Evolutionary conservation across 23 tunicate genomes (phyloP).

Genomic region (Halocynthia aurantium): DNA sequence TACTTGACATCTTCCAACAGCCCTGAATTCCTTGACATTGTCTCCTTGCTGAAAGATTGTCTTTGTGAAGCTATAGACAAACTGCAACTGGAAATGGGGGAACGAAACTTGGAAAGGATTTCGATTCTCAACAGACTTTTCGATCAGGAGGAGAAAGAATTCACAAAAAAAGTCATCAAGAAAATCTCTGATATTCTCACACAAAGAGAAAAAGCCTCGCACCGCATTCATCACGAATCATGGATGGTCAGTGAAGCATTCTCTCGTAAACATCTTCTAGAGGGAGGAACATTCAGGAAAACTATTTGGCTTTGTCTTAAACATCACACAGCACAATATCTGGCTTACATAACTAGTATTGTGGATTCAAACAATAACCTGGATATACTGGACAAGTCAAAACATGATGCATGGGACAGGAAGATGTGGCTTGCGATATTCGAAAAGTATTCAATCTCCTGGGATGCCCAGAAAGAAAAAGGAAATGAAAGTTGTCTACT

Average conservation of each 20-base stretch:
- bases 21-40: conserved; percentile 7
- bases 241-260: conserved; percentile 56
- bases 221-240: too few relatives aligned
- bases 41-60: conserved; percentile 17
- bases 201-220: background rate
- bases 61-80: conserved; percentile 38
- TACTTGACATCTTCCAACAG: background rate
- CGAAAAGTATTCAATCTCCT: background rate
- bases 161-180: too few relatives aligned
- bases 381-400: conserved; percentile 11
- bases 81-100: background rate
- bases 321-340: conserved; percentile 14
- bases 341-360: conserved; percentile 30
- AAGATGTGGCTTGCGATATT: conserved; percentile 4
- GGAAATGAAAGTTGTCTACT: conserved; percentile 7
- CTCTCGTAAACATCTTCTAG: conserved; percentile 33
- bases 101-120: conserved; percentile 20
- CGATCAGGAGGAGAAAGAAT: background rate
- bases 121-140: conserved; percentile 18
- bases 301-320: conserved; percentile 30
- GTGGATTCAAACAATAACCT: conserved; percentile 42
- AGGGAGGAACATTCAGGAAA: conserved; percentile 49
- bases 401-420: background rate
- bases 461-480: conserved; percentile 6
- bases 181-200: too few relatives aligned